A percentile compares a stretch with the other conserved stretches of the same genome.
phyloP scores from a whole-genome alignment of 2,888 invertebrate genomes.

The Physocephala rufipes region DNA sequence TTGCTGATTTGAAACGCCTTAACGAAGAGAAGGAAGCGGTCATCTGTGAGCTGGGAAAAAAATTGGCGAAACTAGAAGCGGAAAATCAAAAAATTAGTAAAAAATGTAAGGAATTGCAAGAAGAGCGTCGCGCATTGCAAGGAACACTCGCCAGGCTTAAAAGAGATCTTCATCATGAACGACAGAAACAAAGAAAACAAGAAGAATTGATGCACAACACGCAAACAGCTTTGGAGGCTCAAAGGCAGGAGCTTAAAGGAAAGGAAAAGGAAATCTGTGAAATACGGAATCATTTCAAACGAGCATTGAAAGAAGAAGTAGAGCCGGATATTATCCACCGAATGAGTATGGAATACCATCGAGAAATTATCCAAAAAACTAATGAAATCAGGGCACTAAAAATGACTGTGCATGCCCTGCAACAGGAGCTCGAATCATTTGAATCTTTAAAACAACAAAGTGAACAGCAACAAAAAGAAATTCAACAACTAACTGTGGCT shows the following conservation, averaged over 20 bases:
- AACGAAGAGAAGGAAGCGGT: constrained; percentile 56
- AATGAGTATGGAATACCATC: constrained; percentile 55
- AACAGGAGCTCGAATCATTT: constrained; percentile 50
- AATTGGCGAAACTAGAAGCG: constrained; percentile 54
- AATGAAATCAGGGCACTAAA: constrained; percentile 54
- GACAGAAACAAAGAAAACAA: constrained; percentile 45
- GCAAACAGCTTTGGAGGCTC: constrained; percentile 42
- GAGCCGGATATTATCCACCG: constrained; percentile 55
- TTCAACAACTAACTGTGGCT: constrained; percentile 51
- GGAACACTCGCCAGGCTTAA: constrained; percentile 49
- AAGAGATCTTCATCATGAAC: constrained; percentile 43
- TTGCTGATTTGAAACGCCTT: constrained; percentile 55
- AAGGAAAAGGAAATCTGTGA: constrained; percentile 55
- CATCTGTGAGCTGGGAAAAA: constrained; percentile 54
- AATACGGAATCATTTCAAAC: constrained; percentile 51
- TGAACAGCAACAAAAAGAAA: constrained; percentile 53
- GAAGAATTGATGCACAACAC: constrained; percentile 50
- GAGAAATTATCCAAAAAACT: constrained; percentile 54
- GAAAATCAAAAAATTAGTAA: constrained; percentile 60
- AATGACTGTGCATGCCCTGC: constrained; percentile 50
- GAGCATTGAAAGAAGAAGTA: constrained; percentile 48
- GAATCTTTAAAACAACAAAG: constrained; percentile 50
- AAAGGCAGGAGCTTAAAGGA: constrained; percentile 47
- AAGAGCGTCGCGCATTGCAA: constrained; percentile 51
- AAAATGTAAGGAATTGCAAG: constrained; percentile 54